These are phyloP conservation scores for Symphodus melops DNA, from an alignment of 2,113 vertebrate genomes.

Conservation along the genomic window DNA sequence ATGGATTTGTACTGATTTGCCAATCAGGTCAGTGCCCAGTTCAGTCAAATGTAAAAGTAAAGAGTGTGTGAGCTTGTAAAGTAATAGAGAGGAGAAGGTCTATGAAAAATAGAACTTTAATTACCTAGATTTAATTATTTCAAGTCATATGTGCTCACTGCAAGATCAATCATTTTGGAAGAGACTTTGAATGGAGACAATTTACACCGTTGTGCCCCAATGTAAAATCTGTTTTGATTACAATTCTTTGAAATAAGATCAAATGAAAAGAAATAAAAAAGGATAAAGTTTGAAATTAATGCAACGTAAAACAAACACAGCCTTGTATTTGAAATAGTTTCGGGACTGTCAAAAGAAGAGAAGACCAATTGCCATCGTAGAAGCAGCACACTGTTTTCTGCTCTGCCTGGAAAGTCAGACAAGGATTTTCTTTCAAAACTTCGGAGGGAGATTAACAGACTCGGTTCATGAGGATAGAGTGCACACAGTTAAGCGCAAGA, in stretches of 20 bases:
- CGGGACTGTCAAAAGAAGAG: neutral
- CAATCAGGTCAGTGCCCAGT: constrained; percentile 1
- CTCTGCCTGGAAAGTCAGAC: neutral
- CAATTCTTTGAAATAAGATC: too few species aligned
- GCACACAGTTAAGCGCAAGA: neutral
- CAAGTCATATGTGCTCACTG: neutral
- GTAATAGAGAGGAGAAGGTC: neutral
- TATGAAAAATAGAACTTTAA: neutral
- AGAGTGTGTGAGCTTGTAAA: neutral
- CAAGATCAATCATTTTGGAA: too few species aligned
- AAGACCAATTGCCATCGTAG: neutral
- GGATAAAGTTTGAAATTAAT: too few species aligned
- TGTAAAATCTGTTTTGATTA: too few species aligned
- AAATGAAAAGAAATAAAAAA: too few species aligned
- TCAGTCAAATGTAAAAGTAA: neutral
- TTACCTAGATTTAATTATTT: neutral
- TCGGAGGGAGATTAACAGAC: neutral
- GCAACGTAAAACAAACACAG: too few species aligned
- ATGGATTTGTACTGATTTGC: constrained; percentile 8
- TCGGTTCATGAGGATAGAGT: neutral
- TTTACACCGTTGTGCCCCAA: too few species aligned
- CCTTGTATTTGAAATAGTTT: neutral
- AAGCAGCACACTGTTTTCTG: neutral
- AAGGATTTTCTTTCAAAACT: neutral
- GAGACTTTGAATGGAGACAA: too few species aligned